These are phyloP conservation scores for Diarsia brunnea DNA, from an alignment of 2,888 invertebrate species.

Conservation along the genomic window DNA sequence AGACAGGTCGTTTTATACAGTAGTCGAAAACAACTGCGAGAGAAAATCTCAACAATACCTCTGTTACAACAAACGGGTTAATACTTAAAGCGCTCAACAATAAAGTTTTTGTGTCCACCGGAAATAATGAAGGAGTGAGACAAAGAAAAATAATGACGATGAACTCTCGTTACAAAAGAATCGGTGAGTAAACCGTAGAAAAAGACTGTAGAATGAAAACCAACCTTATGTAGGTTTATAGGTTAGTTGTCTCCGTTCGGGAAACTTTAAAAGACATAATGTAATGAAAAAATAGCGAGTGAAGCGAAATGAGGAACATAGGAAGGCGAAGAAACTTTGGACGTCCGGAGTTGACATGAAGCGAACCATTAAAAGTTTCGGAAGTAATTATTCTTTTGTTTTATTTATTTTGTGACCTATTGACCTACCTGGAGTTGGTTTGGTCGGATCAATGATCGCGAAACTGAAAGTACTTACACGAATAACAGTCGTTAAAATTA, in stretches of 20 bases:
- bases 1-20: not conserved
- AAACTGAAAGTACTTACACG: constrained; percentile 4
- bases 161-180: constrained; percentile 62
- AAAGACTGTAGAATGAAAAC: constrained; percentile 46
- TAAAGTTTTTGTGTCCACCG: constrained; percentile 66
- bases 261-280: constrained; percentile 64
- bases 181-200: constrained; percentile 63
- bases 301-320: constrained; percentile 48
- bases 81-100: constrained; percentile 57
- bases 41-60: constrained; percentile 39
- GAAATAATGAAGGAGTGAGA: constrained; percentile 64
- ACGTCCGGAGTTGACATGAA: constrained; percentile 55
- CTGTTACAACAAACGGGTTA: constrained; percentile 45
- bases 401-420: constrained; percentile 35
- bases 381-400: constrained; percentile 40
- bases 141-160: constrained; percentile 66
- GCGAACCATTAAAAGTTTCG: constrained; percentile 59
- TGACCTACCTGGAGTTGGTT: constrained; percentile 37
- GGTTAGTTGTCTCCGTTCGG: constrained; percentile 60
- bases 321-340: constrained; percentile 51
- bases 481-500: constrained; percentile 3
- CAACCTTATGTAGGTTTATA: constrained; percentile 61
- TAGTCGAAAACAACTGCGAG: constrained; percentile 22
- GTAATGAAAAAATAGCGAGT: constrained; percentile 58
- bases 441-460: not conserved